These are phyloP conservation scores for Andrena flavipes DNA, from an alignment of 2,888 invertebrate species.

Conservation along the genomic window DNA sequence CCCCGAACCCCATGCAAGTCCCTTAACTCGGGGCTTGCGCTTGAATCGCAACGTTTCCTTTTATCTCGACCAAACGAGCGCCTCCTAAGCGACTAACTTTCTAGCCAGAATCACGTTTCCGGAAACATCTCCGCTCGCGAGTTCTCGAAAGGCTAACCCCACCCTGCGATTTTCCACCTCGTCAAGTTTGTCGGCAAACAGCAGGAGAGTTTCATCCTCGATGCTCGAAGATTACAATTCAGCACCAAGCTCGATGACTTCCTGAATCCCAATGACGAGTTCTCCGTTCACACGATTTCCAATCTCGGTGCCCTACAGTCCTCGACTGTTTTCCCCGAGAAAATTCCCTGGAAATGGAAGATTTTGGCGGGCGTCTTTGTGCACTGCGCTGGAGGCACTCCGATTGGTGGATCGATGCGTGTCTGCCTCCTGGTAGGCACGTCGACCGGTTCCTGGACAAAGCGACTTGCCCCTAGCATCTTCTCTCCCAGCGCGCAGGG, in stretches of 20 bases:
- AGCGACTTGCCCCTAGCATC: conserved; percentile 72
- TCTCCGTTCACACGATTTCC: conserved; percentile 19
- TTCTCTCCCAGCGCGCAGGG: conserved; percentile 63
- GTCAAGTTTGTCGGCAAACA: neutral
- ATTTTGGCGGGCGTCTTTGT: conserved; percentile 36
- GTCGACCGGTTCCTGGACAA: conserved; percentile 77
- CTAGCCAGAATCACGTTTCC: neutral
- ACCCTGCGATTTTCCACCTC: neutral
- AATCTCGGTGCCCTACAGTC: neutral
- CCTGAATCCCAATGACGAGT: neutral
- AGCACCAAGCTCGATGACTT: neutral
- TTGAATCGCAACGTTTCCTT: conserved; percentile 33
- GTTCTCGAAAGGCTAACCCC: neutral
- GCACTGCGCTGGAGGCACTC: conserved; percentile 32
- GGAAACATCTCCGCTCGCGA: neutral
- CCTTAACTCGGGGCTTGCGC: conserved; percentile 13
- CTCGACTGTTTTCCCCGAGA: neutral
- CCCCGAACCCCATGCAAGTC: conserved; percentile 1
- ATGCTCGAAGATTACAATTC: neutral
- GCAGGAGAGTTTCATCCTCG: neutral
- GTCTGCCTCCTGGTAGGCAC: conserved; percentile 72
- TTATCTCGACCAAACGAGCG: conserved; percentile 6
- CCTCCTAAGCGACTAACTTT: neutral
- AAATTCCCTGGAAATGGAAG: conserved; percentile 21
- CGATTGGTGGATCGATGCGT: conserved; percentile 73